Base-by-base conservation (phyloP, 2,113 vertebrate genomes). In the Aramus guarauna region DNA sequence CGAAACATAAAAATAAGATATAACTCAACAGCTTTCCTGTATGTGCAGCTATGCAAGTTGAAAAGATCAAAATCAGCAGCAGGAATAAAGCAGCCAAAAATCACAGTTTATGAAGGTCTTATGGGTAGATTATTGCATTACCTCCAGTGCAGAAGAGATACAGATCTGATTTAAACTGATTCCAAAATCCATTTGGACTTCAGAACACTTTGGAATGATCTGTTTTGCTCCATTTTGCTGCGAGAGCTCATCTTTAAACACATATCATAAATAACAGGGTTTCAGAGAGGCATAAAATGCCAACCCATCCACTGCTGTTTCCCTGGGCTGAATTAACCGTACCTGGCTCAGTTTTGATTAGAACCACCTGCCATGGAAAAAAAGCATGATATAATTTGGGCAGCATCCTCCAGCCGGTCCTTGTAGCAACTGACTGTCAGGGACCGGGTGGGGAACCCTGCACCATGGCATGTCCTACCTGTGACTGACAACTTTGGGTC, bases 331-430 rank as follows among this genome's bases (percentile, higher is more conserved):
- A 39, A 75, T 67, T 23, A 78, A 45, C 18, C 27, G 32, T 19
- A 1, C 26, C 12, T 26, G 10, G 11, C 8, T 15, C 6, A 5
- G 26, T 16, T 71, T 56, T 45, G 12, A 8, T 23, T 9, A 24
- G 12, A 88, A 37, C 5, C 47, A 56, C 39, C 30, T 10, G 14
- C 3, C n/a, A 39, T 6, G 2, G 43, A 16, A 82, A 55, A 37
- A 1, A 10, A 0, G 0, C 24, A 6, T 11, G 22, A 10, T 43
- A 23, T 0, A 30, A 52, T 12, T 0, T 5, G 36, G 27, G 37
- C 21, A 76, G 20, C 26, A 47, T 11, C 39, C 15, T 48, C 23
- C 64, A 71, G 37, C 41, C 27, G 11, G 12, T 16, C 7, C 43
- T 37, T 29, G 20, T 3, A 48, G 22, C 2, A 2, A n/a, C 37